Conservation (phyloP, 2,113 vertebrate species). For the Phalacrocorax brasilianus region DNA sequence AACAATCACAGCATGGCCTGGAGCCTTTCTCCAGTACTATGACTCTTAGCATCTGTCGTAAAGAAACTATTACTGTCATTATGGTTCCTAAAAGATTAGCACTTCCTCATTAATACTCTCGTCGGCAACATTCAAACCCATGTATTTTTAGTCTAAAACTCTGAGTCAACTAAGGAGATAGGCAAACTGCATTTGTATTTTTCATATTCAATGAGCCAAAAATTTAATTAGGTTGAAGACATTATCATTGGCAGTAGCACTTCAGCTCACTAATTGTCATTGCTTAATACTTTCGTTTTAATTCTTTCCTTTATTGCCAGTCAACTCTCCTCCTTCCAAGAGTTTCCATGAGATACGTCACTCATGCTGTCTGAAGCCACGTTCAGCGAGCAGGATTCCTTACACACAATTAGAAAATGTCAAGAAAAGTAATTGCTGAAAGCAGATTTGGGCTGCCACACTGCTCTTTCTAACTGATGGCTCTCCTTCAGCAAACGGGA, state of each 20-base stretch:
- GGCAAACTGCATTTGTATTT: slow-evolving; percentile 46
- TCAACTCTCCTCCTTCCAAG: background rate
- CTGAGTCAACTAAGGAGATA: background rate
- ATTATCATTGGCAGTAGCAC: slow-evolving; percentile 28
- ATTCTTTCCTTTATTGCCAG: slow-evolving; percentile 37
- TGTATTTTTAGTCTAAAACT: background rate
- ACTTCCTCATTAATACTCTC: background rate
- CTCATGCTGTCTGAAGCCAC: background rate
- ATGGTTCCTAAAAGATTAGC: background rate
- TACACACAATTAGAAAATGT: background rate
- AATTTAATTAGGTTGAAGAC: slow-evolving; percentile 59
- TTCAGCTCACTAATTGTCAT: slow-evolving; percentile 36
- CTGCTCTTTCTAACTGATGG: background rate
- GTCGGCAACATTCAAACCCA: background rate
- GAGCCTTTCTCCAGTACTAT: background rate
- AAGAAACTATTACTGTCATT: background rate
- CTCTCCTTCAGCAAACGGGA: background rate
- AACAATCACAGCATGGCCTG: background rate
- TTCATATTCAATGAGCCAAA: slow-evolving; percentile 64
- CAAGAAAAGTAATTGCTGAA: background rate
- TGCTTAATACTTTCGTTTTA: slow-evolving; percentile 25
- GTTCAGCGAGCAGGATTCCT: background rate
- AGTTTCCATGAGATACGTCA: background rate
- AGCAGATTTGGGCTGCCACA: background rate
- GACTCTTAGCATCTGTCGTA: background rate